Evolutionary conservation across 30 jellyfish, hydroid and myxozoan genomes (phyloP).

Genomic region (Hydra vulgaris): DNA sequence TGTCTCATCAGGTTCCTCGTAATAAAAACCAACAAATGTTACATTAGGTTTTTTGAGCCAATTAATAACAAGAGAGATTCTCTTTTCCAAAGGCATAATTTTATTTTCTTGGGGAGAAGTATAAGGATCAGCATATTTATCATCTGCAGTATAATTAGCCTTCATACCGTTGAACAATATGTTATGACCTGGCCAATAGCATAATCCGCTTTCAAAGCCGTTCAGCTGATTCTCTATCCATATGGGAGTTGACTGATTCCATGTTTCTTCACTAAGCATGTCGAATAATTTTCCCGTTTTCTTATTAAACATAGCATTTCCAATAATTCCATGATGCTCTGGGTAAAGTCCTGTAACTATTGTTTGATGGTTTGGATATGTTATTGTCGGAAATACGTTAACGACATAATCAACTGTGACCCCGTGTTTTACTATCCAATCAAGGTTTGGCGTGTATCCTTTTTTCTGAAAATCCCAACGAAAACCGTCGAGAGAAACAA

Average conservation of each 20-base stretch:
- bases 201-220: constrained; percentile 79
- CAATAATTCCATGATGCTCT: constrained; percentile 84
- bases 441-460: constrained; percentile 32
- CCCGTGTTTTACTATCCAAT: constrained; percentile 49
- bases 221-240: constrained; percentile 71
- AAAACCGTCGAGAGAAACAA: constrained; percentile 80
- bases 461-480: constrained; percentile 68
- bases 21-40: constrained; percentile 55
- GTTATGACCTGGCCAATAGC: constrained; percentile 83
- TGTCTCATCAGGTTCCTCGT: constrained; percentile 40
- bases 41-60: constrained; percentile 50
- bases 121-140: constrained; percentile 9
- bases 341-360: constrained; percentile 88
- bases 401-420: constrained; percentile 71
- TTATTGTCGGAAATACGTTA: constrained; percentile 81
- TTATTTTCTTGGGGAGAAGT: constrained; percentile 16
- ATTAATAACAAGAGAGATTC: constrained; percentile 32
- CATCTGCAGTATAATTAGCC: constrained; percentile 38
- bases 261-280: constrained; percentile 23
- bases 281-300: constrained; percentile 49
- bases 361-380: constrained; percentile 89
- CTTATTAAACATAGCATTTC: constrained; percentile 62
- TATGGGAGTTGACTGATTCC: constrained; percentile 90
- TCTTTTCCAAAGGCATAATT: constrained; percentile 39
- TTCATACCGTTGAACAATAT: constrained; percentile 31